Base-by-base conservation (phyloP, 1,140 invertebrate genomes). In the Manduca sexta region DNA sequence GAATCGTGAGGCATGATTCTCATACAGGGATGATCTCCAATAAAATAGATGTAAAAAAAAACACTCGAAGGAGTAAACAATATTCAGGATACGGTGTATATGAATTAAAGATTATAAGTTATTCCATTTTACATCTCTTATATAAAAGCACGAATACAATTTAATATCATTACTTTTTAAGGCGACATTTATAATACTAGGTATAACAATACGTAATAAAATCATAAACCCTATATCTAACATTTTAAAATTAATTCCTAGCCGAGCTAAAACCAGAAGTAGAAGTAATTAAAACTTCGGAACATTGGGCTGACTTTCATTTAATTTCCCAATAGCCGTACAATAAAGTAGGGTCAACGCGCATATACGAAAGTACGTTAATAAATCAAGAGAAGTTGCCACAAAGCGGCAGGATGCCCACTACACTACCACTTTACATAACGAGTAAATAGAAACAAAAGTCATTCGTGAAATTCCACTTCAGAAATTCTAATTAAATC, bases 401-500 rank as follows among this genome's bases (percentile, higher is more conserved):
- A 48, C 42, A 61, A 57, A 64, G 49, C 48, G 43, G 17, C 37
- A 15, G 30, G 41, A 52, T 55, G 52, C 49, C 53, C 37, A 46
- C 26, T 6, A 34, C 29, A 14, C 13, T 15, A 10, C 29, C 16
- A 45, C 52, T 56, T 51, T 49, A 52, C 53, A 61, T 53, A 58
- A 46, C 50, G 17, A 56, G 50, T 60, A 60, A 54, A 64, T 60
- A 52, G 52, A 34, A 61, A 59, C 59, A 58, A 69, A 62, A 64
- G 57, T 69, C 64, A 73, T 68, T 64, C 52, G 38, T 51, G 60
- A 65, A 66, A 69, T 69, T 69, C 56, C 62, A 38, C 54, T 63
- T 31, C 43, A 43, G 57, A 60, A 65, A 68, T 70, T 69, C 60
- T 61, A 64, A 74, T 73, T 69, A 65, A 68, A 69, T 69, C 68